These are phyloP conservation scores for Platynereis dumerilii DNA, from an alignment of 2,888 invertebrate species.

Conservation along the genomic window DNA sequence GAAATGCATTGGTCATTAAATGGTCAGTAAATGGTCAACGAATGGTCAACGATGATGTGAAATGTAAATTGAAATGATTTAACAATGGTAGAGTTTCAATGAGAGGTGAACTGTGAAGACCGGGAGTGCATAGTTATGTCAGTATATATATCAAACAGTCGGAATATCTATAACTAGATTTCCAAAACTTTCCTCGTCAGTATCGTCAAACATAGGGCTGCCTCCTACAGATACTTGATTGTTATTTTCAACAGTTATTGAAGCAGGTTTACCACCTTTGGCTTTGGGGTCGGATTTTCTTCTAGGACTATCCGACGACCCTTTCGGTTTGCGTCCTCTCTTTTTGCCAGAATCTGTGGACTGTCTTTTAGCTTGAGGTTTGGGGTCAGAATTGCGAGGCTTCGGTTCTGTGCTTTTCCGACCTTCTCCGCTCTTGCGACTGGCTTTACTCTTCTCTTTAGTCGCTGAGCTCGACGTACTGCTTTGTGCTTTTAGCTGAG, in stretches of 20 bases:
- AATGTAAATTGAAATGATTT: too few species aligned
- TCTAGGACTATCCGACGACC: background rate
- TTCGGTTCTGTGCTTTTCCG: background rate
- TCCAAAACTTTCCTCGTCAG: slow-evolving; percentile 17
- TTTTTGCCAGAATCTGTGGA: background rate
- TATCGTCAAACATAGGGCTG: slow-evolving; percentile 23
- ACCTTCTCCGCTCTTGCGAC: background rate
- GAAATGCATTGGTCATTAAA: too few species aligned
- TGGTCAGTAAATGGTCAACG: too few species aligned
- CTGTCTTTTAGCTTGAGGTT: background rate
- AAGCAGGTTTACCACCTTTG: background rate
- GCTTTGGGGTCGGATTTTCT: background rate
- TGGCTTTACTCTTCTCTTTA: background rate
- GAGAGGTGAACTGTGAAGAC: too few species aligned
- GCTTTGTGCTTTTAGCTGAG: background rate
- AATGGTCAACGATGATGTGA: too few species aligned
- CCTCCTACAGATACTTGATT: background rate
- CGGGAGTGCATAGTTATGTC: too few species aligned
- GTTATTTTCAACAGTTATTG: background rate
- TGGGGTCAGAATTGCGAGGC: background rate
- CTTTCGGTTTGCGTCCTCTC: background rate
- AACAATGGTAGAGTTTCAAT: too few species aligned
- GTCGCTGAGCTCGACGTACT: background rate
- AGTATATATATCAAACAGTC: background rate
- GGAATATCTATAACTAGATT: slow-evolving; percentile 27